These are phyloP conservation scores for Aselliscus stoliczkanus DNA, from an alignment of 2,797 vertebrate species.

Conservation along the genomic window DNA sequence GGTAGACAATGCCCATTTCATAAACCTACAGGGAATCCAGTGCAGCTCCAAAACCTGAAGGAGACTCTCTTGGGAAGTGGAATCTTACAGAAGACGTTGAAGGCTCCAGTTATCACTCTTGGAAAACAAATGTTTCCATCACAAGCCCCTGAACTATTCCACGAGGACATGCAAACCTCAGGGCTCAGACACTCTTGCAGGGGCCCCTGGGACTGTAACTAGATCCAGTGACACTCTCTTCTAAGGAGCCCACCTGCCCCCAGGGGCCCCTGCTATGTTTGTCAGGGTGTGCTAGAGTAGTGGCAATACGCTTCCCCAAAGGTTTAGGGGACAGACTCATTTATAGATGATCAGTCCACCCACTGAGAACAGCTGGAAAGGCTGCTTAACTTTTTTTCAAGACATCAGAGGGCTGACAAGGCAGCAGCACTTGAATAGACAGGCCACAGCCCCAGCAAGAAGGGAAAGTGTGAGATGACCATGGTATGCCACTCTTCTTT, in stretches of 20 bases:
- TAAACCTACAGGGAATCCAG: neutral
- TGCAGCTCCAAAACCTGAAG: neutral
- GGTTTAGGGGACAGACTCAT: neutral
- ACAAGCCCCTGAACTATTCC: neutral
- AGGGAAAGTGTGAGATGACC: neutral
- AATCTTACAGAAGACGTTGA: neutral
- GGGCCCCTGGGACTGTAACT: neutral
- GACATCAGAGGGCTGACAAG: neutral
- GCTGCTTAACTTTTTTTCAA: neutral
- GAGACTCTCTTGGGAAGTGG: neutral
- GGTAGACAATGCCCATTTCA: no score
- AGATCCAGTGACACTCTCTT: neutral
- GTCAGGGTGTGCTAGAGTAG: neutral
- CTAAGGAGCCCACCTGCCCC: neutral
- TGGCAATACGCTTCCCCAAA: neutral
- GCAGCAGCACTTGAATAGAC: neutral
- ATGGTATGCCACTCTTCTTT: fast-evolving
- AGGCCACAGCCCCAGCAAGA: neutral
- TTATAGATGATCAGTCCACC: neutral
- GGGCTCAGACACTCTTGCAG: neutral
- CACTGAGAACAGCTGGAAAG: neutral
- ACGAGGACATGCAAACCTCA: no score
- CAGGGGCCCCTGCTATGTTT: neutral
- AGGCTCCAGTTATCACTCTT: neutral
- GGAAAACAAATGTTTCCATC: neutral